phyloP scores from a whole-genome alignment of 2,888 invertebrate genomes.

The Folsomia manolachei region DNA sequence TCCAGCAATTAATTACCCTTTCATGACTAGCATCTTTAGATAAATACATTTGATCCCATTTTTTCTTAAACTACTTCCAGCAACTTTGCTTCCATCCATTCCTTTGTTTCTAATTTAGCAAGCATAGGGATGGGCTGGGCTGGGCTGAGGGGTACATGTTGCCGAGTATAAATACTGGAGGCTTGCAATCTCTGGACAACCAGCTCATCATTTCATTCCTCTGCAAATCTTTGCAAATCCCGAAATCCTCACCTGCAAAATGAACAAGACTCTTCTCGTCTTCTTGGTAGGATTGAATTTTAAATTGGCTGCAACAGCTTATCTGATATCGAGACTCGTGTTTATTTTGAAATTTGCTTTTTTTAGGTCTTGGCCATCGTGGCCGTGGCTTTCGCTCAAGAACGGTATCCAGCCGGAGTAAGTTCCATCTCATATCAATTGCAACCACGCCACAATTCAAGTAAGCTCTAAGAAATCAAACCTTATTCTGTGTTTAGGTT shows the following conservation, averaged over 20 bases:
- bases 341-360: constrained; percentile 11
- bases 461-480: too few species aligned
- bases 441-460: not conserved
- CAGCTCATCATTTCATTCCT: too few species aligned
- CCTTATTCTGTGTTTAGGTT: constrained; percentile 11
- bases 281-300: constrained; percentile 34
- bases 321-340: constrained; percentile 9
- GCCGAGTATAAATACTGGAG: not conserved
- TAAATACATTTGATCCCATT: not conserved
- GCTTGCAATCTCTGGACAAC: not conserved
- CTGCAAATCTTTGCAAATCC: too few species aligned
- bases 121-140: not conserved
- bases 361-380: constrained; percentile 42
- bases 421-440: constrained; percentile 1
- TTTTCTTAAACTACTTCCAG: not conserved
- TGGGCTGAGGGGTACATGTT: not conserved
- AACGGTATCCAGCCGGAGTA: constrained; percentile 40
- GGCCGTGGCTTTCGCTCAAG: constrained; percentile 41
- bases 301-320: not conserved
- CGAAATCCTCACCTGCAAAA: too few species aligned
- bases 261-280: constrained; percentile 35
- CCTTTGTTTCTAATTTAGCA: not conserved
- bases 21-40: not conserved
- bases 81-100: not conserved
- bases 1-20: not conserved